Evolutionary conservation across 2,113 vertebrate genomes (phyloP).

Genomic region (Lophochroa leadbeateri): DNA sequence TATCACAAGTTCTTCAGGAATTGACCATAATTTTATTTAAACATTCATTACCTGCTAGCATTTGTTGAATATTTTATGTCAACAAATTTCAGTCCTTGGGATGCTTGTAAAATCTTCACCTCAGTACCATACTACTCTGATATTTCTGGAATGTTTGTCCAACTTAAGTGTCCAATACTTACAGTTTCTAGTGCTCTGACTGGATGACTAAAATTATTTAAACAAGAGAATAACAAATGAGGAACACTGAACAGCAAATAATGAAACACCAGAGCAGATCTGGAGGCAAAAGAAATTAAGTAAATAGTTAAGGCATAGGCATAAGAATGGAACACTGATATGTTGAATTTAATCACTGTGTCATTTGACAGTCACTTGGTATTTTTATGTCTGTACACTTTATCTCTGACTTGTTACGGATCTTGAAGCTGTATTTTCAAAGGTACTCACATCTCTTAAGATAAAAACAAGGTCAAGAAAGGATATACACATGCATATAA

Average conservation of each 20-base stretch:
- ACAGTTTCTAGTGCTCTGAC: neutral
- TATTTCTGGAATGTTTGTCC: neutral
- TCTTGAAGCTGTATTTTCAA: neutral
- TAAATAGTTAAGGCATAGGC: neutral
- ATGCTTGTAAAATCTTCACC: neutral
- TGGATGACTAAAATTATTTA: neutral
- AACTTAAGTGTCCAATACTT: neutral
- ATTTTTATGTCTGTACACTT: neutral
- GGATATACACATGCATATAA: neutral
- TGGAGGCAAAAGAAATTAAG: neutral
- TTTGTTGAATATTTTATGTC: conserved; percentile 35
- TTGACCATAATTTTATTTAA: conserved; percentile 8
- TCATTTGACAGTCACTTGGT: neutral
- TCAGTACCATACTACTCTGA: neutral
- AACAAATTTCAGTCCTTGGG: neutral
- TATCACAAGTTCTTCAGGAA: neutral
- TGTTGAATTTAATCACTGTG: neutral
- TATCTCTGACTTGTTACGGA: neutral
- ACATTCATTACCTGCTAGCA: conserved; percentile 25
- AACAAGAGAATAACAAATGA: neutral
- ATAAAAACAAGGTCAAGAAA: neutral
- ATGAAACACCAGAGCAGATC: neutral
- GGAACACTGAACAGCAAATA: neutral
- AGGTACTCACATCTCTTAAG: neutral
- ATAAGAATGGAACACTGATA: neutral